These are phyloP conservation scores for Bugulina stolonifera DNA, from an alignment of 2,888 invertebrate genomes.

Conservation along the genomic window DNA sequence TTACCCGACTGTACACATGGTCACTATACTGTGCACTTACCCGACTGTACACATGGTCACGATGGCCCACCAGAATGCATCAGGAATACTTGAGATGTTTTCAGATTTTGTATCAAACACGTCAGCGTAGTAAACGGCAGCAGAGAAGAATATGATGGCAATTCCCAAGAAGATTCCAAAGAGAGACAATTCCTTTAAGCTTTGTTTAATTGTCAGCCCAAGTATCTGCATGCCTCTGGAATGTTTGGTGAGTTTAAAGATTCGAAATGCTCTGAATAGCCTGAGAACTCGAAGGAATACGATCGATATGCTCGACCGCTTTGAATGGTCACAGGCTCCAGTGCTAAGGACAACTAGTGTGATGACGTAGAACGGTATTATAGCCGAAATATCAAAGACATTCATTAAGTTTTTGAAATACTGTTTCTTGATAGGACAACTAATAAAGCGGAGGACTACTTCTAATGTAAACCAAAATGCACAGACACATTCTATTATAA, in stretches of 20 bases:
- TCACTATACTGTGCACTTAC: too few relatives aligned
- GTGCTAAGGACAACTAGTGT: conserved; percentile 30
- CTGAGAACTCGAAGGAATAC: conserved; percentile 42
- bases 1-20: too few relatives aligned
- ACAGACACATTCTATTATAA: conserved; percentile 47
- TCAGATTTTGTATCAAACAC: conserved; percentile 34
- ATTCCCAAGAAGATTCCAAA: conserved; percentile 48
- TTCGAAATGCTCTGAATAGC: conserved; percentile 37
- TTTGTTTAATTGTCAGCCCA: conserved; percentile 45
- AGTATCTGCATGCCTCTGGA: conserved; percentile 49
- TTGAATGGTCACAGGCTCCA: conserved; percentile 12
- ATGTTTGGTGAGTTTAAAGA: conserved; percentile 49
- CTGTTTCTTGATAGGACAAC: conserved; percentile 40
- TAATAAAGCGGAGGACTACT: conserved; percentile 39
- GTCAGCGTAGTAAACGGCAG: conserved; percentile 49
- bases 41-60: conserved; percentile 35
- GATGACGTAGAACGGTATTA: conserved; percentile 47
- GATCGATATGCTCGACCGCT: conserved; percentile 29
- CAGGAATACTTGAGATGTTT: conserved; percentile 48
- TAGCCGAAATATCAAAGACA: conserved; percentile 49
- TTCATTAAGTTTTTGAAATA: conserved; percentile 45
- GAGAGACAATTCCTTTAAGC: conserved; percentile 46
- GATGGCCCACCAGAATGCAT: conserved; percentile 52
- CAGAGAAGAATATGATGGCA: conserved; percentile 48
- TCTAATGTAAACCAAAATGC: conserved; percentile 52